Evolutionary conservation across 2,113 vertebrate species (phyloP).

Genomic region (Hyperoodon ampullatus): DNA sequence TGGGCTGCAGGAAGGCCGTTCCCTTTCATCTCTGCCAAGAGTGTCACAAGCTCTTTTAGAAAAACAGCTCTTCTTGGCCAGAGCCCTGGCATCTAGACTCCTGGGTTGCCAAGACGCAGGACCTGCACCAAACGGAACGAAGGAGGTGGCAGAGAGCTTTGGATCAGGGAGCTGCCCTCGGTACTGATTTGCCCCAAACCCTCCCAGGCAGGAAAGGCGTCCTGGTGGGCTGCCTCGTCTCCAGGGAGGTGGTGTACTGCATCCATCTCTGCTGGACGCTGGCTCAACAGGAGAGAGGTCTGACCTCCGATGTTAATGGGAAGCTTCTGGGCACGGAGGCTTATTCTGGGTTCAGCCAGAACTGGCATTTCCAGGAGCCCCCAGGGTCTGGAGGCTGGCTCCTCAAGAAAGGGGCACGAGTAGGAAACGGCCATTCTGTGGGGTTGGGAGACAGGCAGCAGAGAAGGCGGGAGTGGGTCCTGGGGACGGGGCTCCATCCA

Average conservation of each 20-base stretch:
- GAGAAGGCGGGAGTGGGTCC: not conserved
- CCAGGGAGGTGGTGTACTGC: accelerated
- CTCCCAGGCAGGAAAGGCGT: accelerated
- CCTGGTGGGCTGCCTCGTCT: not conserved
- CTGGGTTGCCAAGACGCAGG: not conserved
- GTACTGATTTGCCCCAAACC: not conserved
- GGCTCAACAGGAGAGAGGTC: not conserved
- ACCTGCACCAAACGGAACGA: not conserved
- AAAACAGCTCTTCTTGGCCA: not conserved
- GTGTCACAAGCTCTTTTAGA: not conserved
- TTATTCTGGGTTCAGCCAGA: not conserved
- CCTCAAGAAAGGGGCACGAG: not conserved
- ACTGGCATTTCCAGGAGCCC: not conserved
- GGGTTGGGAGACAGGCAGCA: not conserved
- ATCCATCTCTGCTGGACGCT: not conserved
- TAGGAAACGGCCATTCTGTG: not conserved
- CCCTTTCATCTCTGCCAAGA: not conserved
- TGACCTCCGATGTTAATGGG: accelerated
- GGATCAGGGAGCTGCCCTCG: not conserved
- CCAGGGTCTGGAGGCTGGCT: not conserved
- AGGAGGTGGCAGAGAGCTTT: not conserved
- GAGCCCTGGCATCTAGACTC: not conserved
- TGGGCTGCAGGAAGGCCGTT: not conserved
- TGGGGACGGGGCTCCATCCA: not conserved
- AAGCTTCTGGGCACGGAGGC: no score